Evolutionary conservation across 1,140 invertebrate genomes (phyloP).

Genomic region (Drosophila prosaltans): DNA sequence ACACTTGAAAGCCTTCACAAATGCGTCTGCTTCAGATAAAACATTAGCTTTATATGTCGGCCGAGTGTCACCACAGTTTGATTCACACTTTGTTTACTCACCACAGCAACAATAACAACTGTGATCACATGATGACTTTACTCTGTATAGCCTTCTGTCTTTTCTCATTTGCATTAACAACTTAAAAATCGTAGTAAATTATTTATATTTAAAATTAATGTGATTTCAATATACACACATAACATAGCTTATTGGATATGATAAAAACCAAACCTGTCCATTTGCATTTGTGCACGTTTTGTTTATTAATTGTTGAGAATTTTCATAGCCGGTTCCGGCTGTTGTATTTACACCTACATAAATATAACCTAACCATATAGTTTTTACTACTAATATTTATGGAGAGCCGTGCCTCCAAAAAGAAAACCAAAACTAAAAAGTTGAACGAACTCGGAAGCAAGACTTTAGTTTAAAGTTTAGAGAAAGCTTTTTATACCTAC

Average conservation of each 20-base stretch:
- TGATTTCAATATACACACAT: slow-evolving; percentile 28
- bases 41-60: slow-evolving; percentile 23
- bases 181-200: neutral
- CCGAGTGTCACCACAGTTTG: slow-evolving; percentile 27
- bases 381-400: neutral
- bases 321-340: slow-evolving; percentile 35
- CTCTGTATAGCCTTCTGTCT: neutral
- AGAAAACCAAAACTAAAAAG: slow-evolving; percentile 32
- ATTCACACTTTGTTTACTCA: slow-evolving; percentile 41
- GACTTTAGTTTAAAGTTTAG: slow-evolving; percentile 41
- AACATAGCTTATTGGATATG: slow-evolving; percentile 31
- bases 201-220: neutral
- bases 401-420: slow-evolving; percentile 40
- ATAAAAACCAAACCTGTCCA: slow-evolving; percentile 15
- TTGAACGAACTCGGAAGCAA: slow-evolving; percentile 62
- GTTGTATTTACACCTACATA: neutral
- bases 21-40: neutral
- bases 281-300: slow-evolving; percentile 13
- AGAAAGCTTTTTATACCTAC: slow-evolving; percentile 43
- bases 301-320: slow-evolving; percentile 20
- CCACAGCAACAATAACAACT: slow-evolving; percentile 25
- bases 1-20: slow-evolving; percentile 23
- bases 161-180: slow-evolving; percentile 34
- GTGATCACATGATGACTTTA: slow-evolving; percentile 39
- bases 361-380: too few relatives aligned